Evolutionary conservation across 2,797 vertebrate species (phyloP), one percentile per base, ranked within the genome.

Genomic region (Ibycter americanus): DNA sequence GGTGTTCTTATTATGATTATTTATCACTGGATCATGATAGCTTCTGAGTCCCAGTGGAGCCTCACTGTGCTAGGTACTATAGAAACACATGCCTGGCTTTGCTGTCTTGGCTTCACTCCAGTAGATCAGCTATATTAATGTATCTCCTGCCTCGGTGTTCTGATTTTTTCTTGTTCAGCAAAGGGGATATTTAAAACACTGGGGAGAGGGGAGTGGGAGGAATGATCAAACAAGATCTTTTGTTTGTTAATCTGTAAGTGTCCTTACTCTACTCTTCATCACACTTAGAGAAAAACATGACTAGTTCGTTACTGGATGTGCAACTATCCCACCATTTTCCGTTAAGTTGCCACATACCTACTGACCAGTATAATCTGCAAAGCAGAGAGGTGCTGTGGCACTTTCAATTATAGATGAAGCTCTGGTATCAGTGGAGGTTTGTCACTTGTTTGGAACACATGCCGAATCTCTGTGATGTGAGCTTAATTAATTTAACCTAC

Each of bases 361-460:
- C 58, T 72, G 71, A 67, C 23, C 89, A 42, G 63, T 95, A 61
- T 58, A 82, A 78, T 72, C 78, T 90, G 68, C 67, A 93, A 82
- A 80, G 79, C 55, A 96, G 83, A 82, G 66, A 71, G 12, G 26
- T 59, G 67, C 47, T 84, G 25, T 62, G 59, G 46, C 70, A 83
- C 72, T 97, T 97, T 94, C 87, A 51, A 44, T 95, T 77, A 65
- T 36, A 89, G 68, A 66, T 52, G 29, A 96, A 72, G 46, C 49
- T 91, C 56, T 90, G 77, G 40, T 81, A 36, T 79, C 71, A 32
- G 8, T 51, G 59, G n/a, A 42, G 62, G 72, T 95, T 95, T 87
- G 58, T 87, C 79, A 70, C 80, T 90, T 94, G 74, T 88, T 96
- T 97, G 92, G 82, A 97, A 89, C 61, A 74, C 46, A 79, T 72